A percentile compares a stretch with the other conserved stretches of the same genome.
Conservation (phyloP, 2,113 vertebrate genomes). For the Jacana jacana region DNA sequence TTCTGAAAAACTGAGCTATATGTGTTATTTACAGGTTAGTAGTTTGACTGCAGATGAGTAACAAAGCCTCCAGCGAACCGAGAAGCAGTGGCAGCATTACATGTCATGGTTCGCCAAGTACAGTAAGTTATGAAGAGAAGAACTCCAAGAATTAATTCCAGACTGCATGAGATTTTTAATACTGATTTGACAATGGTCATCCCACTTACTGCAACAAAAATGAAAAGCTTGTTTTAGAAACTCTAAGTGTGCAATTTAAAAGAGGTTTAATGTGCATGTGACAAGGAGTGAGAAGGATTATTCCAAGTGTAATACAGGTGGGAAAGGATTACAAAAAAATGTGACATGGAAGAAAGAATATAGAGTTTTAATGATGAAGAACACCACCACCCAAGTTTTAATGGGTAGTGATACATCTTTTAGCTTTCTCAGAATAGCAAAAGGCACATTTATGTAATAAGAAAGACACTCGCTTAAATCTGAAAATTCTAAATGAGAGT, state of each 20-base stretch:
- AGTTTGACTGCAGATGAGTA: slow-evolving; percentile 30
- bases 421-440: not conserved
- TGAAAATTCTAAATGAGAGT: not conserved
- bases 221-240: slow-evolving; percentile 48
- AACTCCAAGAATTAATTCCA: slow-evolving; percentile 40
- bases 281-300: slow-evolving; percentile 60
- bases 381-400: not conserved
- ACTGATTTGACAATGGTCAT: slow-evolving; percentile 28
- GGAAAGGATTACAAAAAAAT: slow-evolving; percentile 63
- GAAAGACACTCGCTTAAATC: not conserved
- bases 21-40: slow-evolving; percentile 43
- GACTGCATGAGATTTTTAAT: slow-evolving; percentile 26
- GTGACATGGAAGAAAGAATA: not conserved
- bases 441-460: not conserved
- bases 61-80: slow-evolving; percentile 42
- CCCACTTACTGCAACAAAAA: slow-evolving; percentile 2
- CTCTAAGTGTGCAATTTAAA: slow-evolving; percentile 43
- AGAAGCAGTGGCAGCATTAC: slow-evolving; percentile 12
- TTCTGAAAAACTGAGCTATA: slow-evolving; percentile 39
- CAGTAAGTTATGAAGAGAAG: slow-evolving; percentile 27
- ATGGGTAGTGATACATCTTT: not conserved
- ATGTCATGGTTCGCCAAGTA: slow-evolving; percentile 6
- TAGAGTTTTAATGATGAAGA: not conserved
- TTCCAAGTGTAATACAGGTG: slow-evolving; percentile 31
- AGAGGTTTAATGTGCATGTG: slow-evolving; percentile 58